Conservation (phyloP, 1,140 invertebrate genomes). For the Drosophila murphyi region DNA sequence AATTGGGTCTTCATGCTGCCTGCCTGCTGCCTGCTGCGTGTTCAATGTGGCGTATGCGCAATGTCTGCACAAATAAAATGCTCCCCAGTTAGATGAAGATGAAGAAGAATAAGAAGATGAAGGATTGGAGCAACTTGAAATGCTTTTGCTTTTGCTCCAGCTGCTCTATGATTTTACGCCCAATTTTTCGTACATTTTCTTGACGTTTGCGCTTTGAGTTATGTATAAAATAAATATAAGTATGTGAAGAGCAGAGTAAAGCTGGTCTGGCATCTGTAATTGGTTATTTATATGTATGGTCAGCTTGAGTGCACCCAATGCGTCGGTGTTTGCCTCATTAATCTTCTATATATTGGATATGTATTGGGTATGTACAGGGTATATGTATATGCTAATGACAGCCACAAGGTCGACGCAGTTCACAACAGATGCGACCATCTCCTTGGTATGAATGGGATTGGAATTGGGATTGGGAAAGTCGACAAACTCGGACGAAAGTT, state of each 20-base stretch:
- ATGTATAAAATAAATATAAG: not conserved
- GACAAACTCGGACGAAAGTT: constrained; percentile 5
- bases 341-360: constrained; percentile 17
- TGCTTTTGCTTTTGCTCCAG: not conserved
- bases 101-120: not conserved
- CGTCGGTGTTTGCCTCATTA: constrained; percentile 29
- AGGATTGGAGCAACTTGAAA: constrained; percentile 1
- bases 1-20: constrained; percentile 48
- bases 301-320: constrained; percentile 33
- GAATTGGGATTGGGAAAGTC: not conserved
- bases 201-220: constrained; percentile 50
- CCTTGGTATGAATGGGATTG: not conserved
- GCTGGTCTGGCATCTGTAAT: constrained; percentile 29
- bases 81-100: constrained; percentile 19
- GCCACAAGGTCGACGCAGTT: constrained; percentile 39
- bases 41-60: constrained; percentile 73
- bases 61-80: constrained; percentile 50
- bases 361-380: not conserved
- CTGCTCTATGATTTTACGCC: constrained; percentile 48
- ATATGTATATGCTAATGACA: constrained; percentile 44
- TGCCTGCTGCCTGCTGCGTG: constrained; percentile 22
- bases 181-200: constrained; percentile 55
- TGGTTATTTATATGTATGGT: constrained; percentile 47
- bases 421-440: not conserved
- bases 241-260: not conserved